Base-by-base conservation (phyloP, 2,113 vertebrate genomes). In the Eublepharis macularius region DNA sequence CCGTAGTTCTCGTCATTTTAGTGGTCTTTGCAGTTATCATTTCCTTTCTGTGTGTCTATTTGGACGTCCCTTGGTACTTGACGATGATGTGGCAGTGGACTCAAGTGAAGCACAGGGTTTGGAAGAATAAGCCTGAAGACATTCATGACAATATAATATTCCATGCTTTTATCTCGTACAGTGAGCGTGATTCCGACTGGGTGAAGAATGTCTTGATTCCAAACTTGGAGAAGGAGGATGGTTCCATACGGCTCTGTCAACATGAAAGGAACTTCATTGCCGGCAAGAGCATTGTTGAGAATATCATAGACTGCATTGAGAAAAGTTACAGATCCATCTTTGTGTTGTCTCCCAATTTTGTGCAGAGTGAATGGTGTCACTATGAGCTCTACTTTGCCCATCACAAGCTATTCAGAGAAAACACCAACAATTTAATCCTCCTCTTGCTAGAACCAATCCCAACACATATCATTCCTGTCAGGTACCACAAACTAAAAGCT, bases 281-380 rank as follows among this genome's bases (percentile, higher is more conserved):
- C 0, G 98, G 98, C 83, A 98, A 96, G 89, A 97, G 96, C 13
- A 98, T 99, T 0, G 86, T 98, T 60, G 97, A 98, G 88, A 99
- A 99, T 88, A 99, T 99, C 89, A 97, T 99, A 0, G 92, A 86
- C 45, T 98, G 96, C 87, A 97, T 98, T 76, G 98, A 99, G 93
- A 97, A 97, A 90, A 97, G 98, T 91, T 93, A 98, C 86, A 97
- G 96, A 87, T 97, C 97, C 0, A 94, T 99, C 84, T 99, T 98
- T 57, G 96, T 99, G 41, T 84, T 99, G 85, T 98, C 98, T 32
- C 96, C 97, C 76, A 96, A 98, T 92, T 99, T 99, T 63, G 96
- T 99, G 57, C 97, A 97, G 94, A 99, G 98, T 0, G 98, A 98
- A 12, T 99, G 98, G 98, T 98, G 98, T 76, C 98, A 99, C 91